Base-by-base conservation (phyloP, 2,888 invertebrate species). In the Lepidochitona cinerea region DNA sequence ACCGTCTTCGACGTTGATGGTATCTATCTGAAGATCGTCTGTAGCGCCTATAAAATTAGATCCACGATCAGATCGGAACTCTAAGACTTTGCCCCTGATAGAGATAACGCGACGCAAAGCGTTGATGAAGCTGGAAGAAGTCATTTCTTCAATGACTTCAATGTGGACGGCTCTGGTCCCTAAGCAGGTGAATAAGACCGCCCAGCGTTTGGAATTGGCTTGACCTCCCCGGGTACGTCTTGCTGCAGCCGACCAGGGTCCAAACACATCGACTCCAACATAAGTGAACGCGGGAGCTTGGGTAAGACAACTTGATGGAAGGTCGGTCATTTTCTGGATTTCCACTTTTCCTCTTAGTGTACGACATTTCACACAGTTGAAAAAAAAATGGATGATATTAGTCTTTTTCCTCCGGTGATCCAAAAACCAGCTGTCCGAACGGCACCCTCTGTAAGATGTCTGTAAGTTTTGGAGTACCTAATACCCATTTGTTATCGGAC, bases 121-220 rank as follows among this genome's bases (percentile, higher is more conserved):
- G 52, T 81, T 82, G 12, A 81, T 80, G 68, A 81, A 82, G 0
- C 79, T 73, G 5, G 75, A 78, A 1, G 79, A 74, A 29, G 53
- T 71, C 74, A 81, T 75, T 5, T 78, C 76, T 52, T 81, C 78
- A 1, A 82, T 65, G 12, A 79, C 32, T 59, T 82, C 78, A 7
- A 81, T 81, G 73, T 82, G 82, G 2, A 82, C 67, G 6, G 77
- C 79, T 36, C 79, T 53, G 26, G 59, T 76, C 12, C 49, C 52
- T n/a, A 81, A 54, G 53, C 82, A 82, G 2, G n/a, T n/a, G n/a
- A n/a, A n/a, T n/a, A n/a, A n/a, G n/a, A n/a, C n/a, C n/a, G n/a
- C n/a, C n/a, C n/a, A n/a, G n/a, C n/a, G n/a, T n/a, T n/a, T n/a
- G n/a, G n/a, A n/a, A n/a, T n/a, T n/a, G n/a, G n/a, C n/a, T n/a